A percentile compares a stretch with the other conserved stretches of the same genome.
These are phyloP conservation scores for Cheilosia grossa DNA, from an alignment of 2,888 invertebrate species.

Conservation along the genomic window DNA sequence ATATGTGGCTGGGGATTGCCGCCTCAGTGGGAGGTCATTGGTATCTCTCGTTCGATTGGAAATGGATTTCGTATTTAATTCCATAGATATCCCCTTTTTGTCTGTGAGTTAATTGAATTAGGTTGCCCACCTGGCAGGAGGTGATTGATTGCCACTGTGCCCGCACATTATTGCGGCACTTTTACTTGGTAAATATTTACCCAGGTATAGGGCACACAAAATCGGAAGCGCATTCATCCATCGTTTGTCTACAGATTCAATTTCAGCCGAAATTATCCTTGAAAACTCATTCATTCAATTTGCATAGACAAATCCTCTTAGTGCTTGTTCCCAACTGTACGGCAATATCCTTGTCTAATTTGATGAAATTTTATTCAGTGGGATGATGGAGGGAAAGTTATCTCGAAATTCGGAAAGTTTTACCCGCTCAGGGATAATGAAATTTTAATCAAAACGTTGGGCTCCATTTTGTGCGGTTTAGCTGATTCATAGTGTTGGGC, in stretches of 20 bases:
- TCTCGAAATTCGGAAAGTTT: slow-evolving; percentile 43
- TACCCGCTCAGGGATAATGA: slow-evolving; percentile 49
- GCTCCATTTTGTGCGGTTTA: slow-evolving; percentile 13
- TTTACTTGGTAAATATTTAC: slow-evolving; percentile 63
- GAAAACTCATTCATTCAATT: slow-evolving; percentile 68
- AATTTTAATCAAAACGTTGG: slow-evolving; percentile 66
- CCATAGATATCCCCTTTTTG: slow-evolving; percentile 54
- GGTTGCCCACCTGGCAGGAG: slow-evolving; percentile 60
- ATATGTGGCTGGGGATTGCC: slow-evolving; percentile 51
- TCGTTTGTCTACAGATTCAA: slow-evolving; percentile 45
- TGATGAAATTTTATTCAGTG: slow-evolving; percentile 21
- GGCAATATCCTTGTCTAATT: slow-evolving; percentile 46
- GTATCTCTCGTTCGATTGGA: slow-evolving; percentile 31
- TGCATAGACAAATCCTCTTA: slow-evolving; percentile 54
- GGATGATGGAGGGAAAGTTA: not conserved
- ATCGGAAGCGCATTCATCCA: slow-evolving; percentile 13
- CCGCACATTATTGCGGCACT: slow-evolving; percentile 47
- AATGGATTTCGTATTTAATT: slow-evolving; percentile 46
- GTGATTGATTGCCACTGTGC: slow-evolving; percentile 65
- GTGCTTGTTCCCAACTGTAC: slow-evolving; percentile 12
- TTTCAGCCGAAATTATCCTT: slow-evolving; percentile 63
- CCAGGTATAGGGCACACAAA: slow-evolving; percentile 18
- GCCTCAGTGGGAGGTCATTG: slow-evolving; percentile 34
- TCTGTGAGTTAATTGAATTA: slow-evolving; percentile 70
- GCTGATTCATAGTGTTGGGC: slow-evolving; percentile 14